Evolutionary conservation across 2,888 invertebrate species (phyloP), one percentile per base, ranked within the genome.

Genomic region (Tachina grossa): DNA sequence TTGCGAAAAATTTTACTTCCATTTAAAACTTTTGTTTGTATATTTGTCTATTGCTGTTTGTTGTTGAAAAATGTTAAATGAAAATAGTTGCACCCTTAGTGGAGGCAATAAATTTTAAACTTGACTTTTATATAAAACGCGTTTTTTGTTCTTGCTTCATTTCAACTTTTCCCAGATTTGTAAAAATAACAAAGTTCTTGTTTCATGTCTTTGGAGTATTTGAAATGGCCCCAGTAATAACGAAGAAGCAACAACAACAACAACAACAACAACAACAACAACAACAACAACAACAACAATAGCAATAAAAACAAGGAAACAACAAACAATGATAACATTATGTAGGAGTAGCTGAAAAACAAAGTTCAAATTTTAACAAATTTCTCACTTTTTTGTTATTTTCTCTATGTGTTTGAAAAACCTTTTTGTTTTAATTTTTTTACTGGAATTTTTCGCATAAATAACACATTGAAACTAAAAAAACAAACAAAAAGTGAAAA

Each of bases 51-150:
- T 6, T 66, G 55, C 19, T 61, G 16, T 53, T 79, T 68, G 43
- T 57, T 76, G 51, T 65, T 79, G 47, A 39, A 55, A 78, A 79
- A 74, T 78, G 74, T 82, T 85, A 85, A 85, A 85, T 85, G 85
- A 85, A 85, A 85, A 85, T 85, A 85, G 85, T 85, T 85, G 85
- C 82, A 84, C 85, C 85, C 85, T 79, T 75, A 85, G 82, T 85
- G 85, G 82, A 63, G 85, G 85, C 78, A 85, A 85, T 85, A 85
- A 85, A 85, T 85, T 85, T 85, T 78, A 85, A 85, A 85, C 85
- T 85, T 82, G 85, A 85, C 85, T 85, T 85, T 85, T 82, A 85
- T 85, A 82, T 75, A 79, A 82, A 85, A 79, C 78, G 78, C 85
- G 76, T 59, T 63, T 78, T 76, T 78, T 83, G 68, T 11, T 65